Evolutionary conservation across 2,113 vertebrate genomes (phyloP), one percentile per base, ranked within the genome.

Genomic region (Brachypteracias leptosomus): DNA sequence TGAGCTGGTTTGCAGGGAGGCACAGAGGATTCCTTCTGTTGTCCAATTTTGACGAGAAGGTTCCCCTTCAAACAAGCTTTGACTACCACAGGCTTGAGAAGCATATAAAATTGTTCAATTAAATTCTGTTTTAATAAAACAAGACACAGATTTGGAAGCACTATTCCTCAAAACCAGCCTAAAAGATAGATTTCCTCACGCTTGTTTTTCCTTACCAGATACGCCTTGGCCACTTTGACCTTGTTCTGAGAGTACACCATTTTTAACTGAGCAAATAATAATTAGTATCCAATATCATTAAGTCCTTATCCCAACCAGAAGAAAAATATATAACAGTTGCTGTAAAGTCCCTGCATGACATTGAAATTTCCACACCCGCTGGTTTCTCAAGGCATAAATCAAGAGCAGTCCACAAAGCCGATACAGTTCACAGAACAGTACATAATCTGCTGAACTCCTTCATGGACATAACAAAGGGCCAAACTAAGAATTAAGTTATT

Each of bases 61-160:
- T 10, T 92, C 29, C 20, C 26, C 44, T 79, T 65, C 71, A 72
- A 95, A 88, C 15, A 85, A 74, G 59, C 28, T 92, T 61, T 84
- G 44, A 80, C 46, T 62, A 49, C 6, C 11, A 72, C 18, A 40
- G 49, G 9, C 82, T 68, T 88, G 49, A 83, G 57, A 54, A 90
- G 35, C 21, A 66, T 44, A 49, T 18, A 16, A 1, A 62, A 26
- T 5, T 52, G 11, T n/a, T 40, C 61, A 65, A 16, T 9, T 5
- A 57, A 83, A 76, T 83, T 73, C 36, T 61, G 40, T 44, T 72
- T 63, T 38, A 75, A 15, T 59, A 35, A 79, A 83, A 40, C 24
- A 28, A 80, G 29, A 77, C 16, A 47, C 31, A 77, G 31, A 42
- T 82, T 28, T 67, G 35, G 46, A 65, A 79, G 44, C 5, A 52